Base-by-base conservation (phyloP, 1,140 invertebrate species). In the Drosophila lini region DNA sequence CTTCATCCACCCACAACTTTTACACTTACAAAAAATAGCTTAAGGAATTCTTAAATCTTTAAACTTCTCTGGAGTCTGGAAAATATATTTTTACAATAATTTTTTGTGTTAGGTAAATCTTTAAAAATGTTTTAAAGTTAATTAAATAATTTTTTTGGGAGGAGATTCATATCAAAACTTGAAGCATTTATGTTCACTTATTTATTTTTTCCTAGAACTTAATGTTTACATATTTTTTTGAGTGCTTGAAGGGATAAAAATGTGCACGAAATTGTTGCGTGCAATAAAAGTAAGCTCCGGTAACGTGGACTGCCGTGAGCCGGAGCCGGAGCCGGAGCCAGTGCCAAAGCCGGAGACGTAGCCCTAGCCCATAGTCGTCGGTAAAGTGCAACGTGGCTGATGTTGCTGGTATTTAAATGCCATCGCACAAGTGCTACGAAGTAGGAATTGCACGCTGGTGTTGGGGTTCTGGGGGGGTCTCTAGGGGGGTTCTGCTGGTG, bases 241-340 rank as follows among this genome's bases (percentile, higher is more conserved):
- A 61, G 61, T 64, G 45, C 22, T 22, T 34, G 10, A 7, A 22
- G 22, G 31, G 31, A 41, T 55, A 28, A 67, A 67, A 69, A 67
- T 69, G 61, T 53, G 65, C 36, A 36, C 38, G 16, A 67, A 57
- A 61, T 76, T 78, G 42, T 36, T 68, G 58, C 56, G 74, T 77
- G 74, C 63, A 68, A 61, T 77, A 76, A 77, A 58, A 45, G 56
- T 68, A 53, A 69, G 50, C 70, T 52, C 32, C 47, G 64, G 50
- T 53, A 36, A 53, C 50, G 52, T 53, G 32, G 52, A 53, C 56
- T 36, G 25, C 50, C 41, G 59, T 32, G 45, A 60, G 70, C 28
- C 4, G 45, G 34, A 63, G 41, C 16, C 16, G 7, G 10, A 52
- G 48, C 16, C 16, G 3, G 2, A 16, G 28, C 28, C 31, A 25